Percentiles rank a stretch among this genome's conserved stretches.
These are phyloP conservation scores for Drosophila neocordata DNA, from an alignment of 1,140 invertebrate species.

Conservation along the genomic window DNA sequence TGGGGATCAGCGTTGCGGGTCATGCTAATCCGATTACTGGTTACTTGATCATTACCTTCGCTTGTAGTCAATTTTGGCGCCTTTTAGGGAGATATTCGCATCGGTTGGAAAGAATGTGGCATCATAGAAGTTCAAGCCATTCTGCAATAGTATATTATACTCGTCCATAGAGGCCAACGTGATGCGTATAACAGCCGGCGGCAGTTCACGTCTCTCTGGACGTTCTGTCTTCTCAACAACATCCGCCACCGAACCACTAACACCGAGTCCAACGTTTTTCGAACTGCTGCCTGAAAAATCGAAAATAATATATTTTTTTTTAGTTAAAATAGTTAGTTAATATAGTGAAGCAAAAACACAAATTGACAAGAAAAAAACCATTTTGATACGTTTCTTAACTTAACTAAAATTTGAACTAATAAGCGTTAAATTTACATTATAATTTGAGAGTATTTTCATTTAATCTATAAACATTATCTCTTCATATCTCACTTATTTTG, in stretches of 20 bases:
- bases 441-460: too few species aligned
- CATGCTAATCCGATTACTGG: too few species aligned
- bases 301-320: not conserved
- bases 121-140: slow-evolving; percentile 92
- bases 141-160: slow-evolving; percentile 90
- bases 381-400: too few species aligned
- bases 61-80: slow-evolving; percentile 83
- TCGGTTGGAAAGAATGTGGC: slow-evolving; percentile 93
- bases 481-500: too few species aligned
- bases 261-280: slow-evolving; percentile 51
- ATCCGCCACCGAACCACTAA: slow-evolving; percentile 54
- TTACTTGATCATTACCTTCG: slow-evolving; percentile 81
- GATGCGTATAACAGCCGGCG: slow-evolving; percentile 87
- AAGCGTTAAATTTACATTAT: too few species aligned
- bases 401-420: too few species aligned
- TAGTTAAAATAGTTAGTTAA: not conserved
- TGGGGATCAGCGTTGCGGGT: not conserved
- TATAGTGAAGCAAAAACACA: not conserved
- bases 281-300: slow-evolving; percentile 50
- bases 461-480: too few species aligned
- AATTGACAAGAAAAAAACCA: not conserved
- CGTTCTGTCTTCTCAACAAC: slow-evolving; percentile 83
- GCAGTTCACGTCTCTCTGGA: slow-evolving; percentile 83
- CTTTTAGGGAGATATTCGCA: slow-evolving; percentile 86
- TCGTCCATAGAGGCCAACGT: slow-evolving; percentile 91